Percentiles rank a stretch among this genome's conserved stretches.
These are phyloP conservation scores for Cheilosia grossa DNA, from an alignment of 2,888 invertebrate species.

Conservation along the genomic window DNA sequence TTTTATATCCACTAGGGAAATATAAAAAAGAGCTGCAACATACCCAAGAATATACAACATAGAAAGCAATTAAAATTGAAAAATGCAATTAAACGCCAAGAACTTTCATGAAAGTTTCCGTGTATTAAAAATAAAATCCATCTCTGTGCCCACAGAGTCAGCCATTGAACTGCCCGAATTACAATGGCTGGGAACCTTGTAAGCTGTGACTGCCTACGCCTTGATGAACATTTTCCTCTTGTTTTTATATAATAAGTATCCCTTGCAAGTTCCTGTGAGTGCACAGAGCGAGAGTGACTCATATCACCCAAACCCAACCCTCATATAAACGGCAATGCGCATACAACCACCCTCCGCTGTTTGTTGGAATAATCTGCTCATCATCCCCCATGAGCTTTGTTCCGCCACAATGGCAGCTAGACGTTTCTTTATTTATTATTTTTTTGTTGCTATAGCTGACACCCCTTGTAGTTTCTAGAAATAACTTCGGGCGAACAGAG, in stretches of 20 bases:
- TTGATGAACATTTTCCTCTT: constrained; percentile 1
- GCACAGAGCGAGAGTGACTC: constrained; percentile 23
- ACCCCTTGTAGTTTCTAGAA: constrained; percentile 47
- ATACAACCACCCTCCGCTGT: not conserved
- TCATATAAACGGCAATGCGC: not conserved
- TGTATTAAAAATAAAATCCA: no score
- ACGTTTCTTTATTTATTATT: constrained; percentile 25
- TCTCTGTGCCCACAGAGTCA: no score
- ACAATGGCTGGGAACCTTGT: not conserved
- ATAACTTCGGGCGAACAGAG: constrained; percentile 48
- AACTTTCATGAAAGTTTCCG: no score
- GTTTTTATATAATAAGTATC: constrained; percentile 16
- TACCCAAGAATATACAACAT: no score
- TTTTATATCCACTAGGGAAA: no score
- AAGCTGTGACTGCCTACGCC: no score
- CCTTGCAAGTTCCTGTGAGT: constrained; percentile 10
- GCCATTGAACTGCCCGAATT: not conserved
- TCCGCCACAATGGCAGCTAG: constrained; percentile 32
- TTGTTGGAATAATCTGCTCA: constrained; percentile 45
- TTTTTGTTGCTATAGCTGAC: constrained; percentile 5
- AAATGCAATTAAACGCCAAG: no score
- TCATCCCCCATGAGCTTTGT: constrained; percentile 55
- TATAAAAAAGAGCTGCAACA: no score
- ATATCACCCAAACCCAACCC: not conserved
- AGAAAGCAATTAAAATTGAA: no score